Base-by-base conservation (phyloP, 2,113 vertebrate species). In the Aptenodytes forsteri region DNA sequence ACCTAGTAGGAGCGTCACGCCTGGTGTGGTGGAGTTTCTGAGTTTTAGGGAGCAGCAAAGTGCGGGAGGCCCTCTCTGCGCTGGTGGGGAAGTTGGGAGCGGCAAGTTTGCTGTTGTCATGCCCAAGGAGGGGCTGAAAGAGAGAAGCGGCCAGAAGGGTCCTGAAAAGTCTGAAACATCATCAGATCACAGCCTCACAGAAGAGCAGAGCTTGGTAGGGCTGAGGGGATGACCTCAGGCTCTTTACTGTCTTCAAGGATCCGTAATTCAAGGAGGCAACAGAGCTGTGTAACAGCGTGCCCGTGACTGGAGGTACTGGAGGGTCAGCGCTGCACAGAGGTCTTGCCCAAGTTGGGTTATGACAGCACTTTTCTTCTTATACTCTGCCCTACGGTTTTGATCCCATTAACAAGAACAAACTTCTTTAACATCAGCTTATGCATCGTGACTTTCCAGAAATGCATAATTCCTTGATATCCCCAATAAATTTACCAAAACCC, bases 1-100 rank as follows among this genome's bases (percentile, higher is more conserved):
- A 34, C 18, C 18, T 25, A 9, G 27, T 52, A 32, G 55, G 23
- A 42, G 16, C 40, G 55, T 21, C 27, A 30, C 40, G 25, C 47
- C n/a, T 12, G 29, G 23, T 3, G 4, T 17, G 71, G 40, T 20
- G 21, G 72, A 17, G 23, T 30, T 32, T 22, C 16, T 3, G 30
- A 40, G 14, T 23, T 40, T 80, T 38, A 50, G 52, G 54, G 23
- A 64, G 23, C 49, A 4, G 29, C 40, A 25, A 62, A 64, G 42
- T 4, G 5, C 1, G 2, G 16, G 32, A 36, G 5, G 40, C 47
- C 34, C 29, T 16, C 40, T 23, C 19, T 34, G 23, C 0, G 2
- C 26, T 44, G 36, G 44, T 14, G 18, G 54, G 44, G 54, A 61
- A 13, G 19, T 1, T 46, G 62, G 47, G n/a, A 62, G 17, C 1